Base-by-base conservation (phyloP, 2,888 invertebrate genomes). In the Camponotus fellah region DNA sequence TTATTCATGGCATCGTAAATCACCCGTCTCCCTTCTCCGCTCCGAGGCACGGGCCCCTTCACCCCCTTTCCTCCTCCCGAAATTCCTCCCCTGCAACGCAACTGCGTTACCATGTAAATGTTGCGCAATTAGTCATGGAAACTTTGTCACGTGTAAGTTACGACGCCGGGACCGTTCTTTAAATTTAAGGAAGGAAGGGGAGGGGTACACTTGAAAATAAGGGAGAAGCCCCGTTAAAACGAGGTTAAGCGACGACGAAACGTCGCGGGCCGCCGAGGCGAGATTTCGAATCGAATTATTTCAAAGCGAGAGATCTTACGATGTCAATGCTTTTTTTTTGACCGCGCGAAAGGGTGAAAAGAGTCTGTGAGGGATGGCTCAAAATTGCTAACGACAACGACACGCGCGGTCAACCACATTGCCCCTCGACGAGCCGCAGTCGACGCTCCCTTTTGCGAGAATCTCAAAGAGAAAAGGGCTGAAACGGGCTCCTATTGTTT, bases 321-420 rank as follows among this genome's bases (percentile, higher is more conserved):
- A 75, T 40, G 62, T 21, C 56, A 26, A 2, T 32, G 26, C 40
- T 75, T 66, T 60, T 40, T 56, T 58, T 49, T 62, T 68, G 75
- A 79, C 82, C 75, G 76, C 76, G 64, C 76, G 26, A 65, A 72
- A 62, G 86, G 75, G 64, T 34, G 34, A 37, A 66, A 32, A 40
- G 65, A 12, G 10, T 26, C 17, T 8, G 46, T 3, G 79, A 80
- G 68, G 37, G 68, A 56, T 84, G 84, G 88, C 82, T 80, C 76
- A 74, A 90, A 90, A 89, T 86, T 86, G 85, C 87, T 79, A 85
- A 85, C 87, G 87, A 87, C 82, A 80, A 85, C 87, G 87, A 87
- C 82, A 80, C 87, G 84, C 85, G 86, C 87, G 85, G 84, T 66
- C 82, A 76, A 87, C 87, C 84, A 58, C 84, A 81, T 76, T 79